Percentiles rank a stretch among this genome's conserved stretches.
phyloP scores from a whole-genome alignment of 2,888 invertebrate genomes.

The Drosophila mayaguana region DNA sequence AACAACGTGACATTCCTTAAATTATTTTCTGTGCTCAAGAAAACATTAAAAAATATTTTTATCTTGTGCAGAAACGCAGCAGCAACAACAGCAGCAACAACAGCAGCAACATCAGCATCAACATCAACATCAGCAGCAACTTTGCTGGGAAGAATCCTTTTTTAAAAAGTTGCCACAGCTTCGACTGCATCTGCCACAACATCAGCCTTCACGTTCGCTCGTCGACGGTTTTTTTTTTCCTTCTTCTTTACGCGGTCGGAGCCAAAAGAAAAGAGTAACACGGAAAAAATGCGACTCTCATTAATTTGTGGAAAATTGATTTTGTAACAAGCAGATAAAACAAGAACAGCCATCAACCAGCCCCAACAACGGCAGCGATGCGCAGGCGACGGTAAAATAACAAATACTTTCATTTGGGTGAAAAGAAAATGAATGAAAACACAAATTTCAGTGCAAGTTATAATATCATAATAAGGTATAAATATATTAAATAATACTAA shows the following conservation, averaged over 20 bases:
- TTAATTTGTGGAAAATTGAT: slow-evolving; percentile 71
- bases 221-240: slow-evolving; percentile 4
- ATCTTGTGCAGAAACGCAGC: slow-evolving; percentile 69
- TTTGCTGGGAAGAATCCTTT: slow-evolving; percentile 69
- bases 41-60: slow-evolving; percentile 80
- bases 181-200: slow-evolving; percentile 34
- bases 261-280: slow-evolving; percentile 40
- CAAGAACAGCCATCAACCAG: slow-evolving; percentile 19
- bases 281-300: slow-evolving; percentile 69
- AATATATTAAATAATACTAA: too few species aligned
- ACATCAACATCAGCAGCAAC: slow-evolving; percentile 39
- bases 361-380: background rate
- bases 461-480: too few species aligned
- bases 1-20: slow-evolving; percentile 80
- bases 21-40: slow-evolving; percentile 80
- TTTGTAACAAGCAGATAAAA: slow-evolving; percentile 63
- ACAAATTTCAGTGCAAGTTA: background rate
- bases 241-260: slow-evolving; percentile 6
- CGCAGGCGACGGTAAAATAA: background rate
- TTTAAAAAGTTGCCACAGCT: slow-evolving; percentile 52
- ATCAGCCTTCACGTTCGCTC: slow-evolving; percentile 15
- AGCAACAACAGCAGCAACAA: slow-evolving; percentile 50
- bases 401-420: background rate
- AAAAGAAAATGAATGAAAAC: background rate
- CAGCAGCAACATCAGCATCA: slow-evolving; percentile 42